These are phyloP conservation scores for Amblyjoppa fuscipennis DNA, from an alignment of 2,888 invertebrate genomes.

Conservation along the genomic window DNA sequence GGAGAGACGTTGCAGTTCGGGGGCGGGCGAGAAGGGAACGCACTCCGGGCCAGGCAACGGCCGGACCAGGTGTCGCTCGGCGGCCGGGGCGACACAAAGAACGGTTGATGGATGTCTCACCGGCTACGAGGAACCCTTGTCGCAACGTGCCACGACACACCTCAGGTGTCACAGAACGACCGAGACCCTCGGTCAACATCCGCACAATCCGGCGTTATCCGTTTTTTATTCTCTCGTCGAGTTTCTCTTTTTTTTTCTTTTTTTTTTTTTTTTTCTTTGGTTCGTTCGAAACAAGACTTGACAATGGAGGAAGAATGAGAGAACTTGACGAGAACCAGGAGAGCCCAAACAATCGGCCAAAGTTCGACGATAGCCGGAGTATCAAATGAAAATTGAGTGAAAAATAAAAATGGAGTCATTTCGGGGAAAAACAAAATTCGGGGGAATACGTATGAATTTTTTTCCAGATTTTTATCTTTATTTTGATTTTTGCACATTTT, in stretches of 20 bases:
- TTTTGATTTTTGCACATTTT: no score
- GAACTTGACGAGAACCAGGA: background rate
- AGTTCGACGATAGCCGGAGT: background rate
- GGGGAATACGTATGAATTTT: no score
- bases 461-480: no score
- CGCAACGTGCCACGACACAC: conserved; percentile 79
- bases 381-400: no score
- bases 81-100: conserved; percentile 77
- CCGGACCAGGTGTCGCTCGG: conserved; percentile 82
- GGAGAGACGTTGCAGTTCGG: conserved; percentile 45
- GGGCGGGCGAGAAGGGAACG: conserved; percentile 53
- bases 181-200: conserved; percentile 72
- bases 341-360: background rate
- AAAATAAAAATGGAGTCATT: no score
- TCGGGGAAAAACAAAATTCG: no score
- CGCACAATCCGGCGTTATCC: conserved; percentile 38
- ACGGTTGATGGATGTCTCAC: conserved; percentile 81
- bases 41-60: conserved; percentile 45
- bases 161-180: conserved; percentile 81
- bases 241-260: conserved; percentile 33
- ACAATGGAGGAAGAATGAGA: background rate
- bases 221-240: conserved; percentile 3
- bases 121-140: conserved; percentile 74
- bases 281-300: background rate
- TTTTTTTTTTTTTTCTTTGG: background rate